Conservation (phyloP, 2,797 vertebrate species). For the Aldrovandia affinis region DNA sequence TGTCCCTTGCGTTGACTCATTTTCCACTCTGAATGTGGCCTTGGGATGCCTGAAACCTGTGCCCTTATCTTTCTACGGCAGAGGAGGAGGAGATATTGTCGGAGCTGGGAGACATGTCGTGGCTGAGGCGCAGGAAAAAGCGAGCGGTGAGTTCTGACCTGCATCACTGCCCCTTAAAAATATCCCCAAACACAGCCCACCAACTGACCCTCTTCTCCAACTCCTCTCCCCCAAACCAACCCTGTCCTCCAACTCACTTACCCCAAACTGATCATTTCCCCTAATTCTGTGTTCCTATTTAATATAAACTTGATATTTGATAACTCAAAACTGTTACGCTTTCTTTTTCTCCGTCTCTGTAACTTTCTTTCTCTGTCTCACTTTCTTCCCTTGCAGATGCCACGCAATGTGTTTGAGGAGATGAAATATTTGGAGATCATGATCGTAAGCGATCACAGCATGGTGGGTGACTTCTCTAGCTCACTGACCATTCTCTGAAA, state of each 20-base stretch:
- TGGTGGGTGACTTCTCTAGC: constrained; percentile 77
- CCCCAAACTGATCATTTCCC: background rate
- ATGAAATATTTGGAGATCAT: constrained; percentile 88
- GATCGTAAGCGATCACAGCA: constrained; percentile 87
- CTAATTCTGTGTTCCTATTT: too few relatives aligned
- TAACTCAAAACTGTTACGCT: too few relatives aligned
- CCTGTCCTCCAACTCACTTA: background rate
- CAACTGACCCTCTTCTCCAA: too few relatives aligned
- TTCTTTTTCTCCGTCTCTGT: too few relatives aligned
- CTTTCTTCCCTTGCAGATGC: constrained; percentile 61
- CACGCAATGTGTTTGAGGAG: constrained; percentile 83
- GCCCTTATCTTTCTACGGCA: constrained; percentile 42
- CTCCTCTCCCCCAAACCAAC: background rate
- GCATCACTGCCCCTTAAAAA: background rate
- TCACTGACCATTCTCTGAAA: background rate
- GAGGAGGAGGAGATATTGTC: constrained; percentile 57
- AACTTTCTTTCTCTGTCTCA: background rate
- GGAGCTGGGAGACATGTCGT: constrained; percentile 74
- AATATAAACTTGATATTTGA: too few relatives aligned
- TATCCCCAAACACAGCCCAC: too few relatives aligned
- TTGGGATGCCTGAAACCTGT: background rate
- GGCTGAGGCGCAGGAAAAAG: constrained; percentile 77
- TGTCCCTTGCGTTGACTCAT: too few relatives aligned
- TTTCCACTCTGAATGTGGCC: too few relatives aligned
- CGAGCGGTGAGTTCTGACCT: constrained; percentile 70